Conservation (phyloP, 2,797 vertebrate species). For the Ctenopoma multispine region DNA sequence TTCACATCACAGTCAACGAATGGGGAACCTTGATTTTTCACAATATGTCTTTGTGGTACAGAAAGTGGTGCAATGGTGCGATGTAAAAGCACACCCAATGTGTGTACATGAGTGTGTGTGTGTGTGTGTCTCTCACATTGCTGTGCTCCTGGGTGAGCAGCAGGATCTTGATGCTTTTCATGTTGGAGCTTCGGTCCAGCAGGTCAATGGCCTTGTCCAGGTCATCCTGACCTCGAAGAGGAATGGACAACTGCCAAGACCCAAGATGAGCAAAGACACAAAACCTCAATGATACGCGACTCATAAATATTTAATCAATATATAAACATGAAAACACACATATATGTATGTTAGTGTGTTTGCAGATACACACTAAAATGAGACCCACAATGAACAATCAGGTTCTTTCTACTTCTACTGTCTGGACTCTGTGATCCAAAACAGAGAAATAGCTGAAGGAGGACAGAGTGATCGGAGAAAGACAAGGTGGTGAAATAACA, state of each 20-base stretch:
- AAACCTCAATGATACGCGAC: background rate
- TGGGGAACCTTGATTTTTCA: conserved; percentile 58
- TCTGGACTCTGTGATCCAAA: background rate
- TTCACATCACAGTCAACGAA: conserved; percentile 14
- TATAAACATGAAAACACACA: background rate
- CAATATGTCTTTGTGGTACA: conserved; percentile 40
- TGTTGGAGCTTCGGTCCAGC: conserved; percentile 93
- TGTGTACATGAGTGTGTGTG: conserved; percentile 18
- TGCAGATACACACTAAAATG: background rate
- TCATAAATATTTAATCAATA: background rate
- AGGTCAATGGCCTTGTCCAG: conserved; percentile 96
- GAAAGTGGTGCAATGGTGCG: conserved; percentile 52
- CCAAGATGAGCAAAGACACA: conserved; percentile 20
- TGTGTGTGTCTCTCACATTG: conserved; percentile 84
- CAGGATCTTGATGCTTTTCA: conserved; percentile 97
- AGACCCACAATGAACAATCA: background rate
- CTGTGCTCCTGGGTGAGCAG: conserved; percentile 91
- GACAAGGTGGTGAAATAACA: background rate
- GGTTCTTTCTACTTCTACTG: background rate
- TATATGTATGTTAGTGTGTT: background rate
- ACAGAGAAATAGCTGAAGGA: background rate
- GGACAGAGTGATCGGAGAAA: background rate
- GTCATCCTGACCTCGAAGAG: conserved; percentile 93
- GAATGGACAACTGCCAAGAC: conserved; percentile 90
- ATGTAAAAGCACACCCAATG: background rate